Percentiles rank a stretch among this genome's conserved stretches.
Conservation (phyloP, 2,113 vertebrate species). For the Seriola aureovittata region DNA sequence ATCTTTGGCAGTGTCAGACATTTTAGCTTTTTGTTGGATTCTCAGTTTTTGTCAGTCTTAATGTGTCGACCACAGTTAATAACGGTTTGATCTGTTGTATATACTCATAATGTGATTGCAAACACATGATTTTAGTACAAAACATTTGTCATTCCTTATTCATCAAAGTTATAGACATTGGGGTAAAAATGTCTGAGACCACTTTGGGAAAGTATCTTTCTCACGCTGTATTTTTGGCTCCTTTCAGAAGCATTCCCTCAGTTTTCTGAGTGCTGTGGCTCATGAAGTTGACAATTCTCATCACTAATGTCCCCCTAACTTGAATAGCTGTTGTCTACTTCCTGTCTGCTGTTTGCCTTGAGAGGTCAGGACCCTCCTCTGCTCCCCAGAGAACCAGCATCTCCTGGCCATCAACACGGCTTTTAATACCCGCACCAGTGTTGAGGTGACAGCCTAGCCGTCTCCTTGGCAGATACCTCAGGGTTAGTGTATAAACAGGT, state of each 20-base stretch:
- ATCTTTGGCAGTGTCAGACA: background rate
- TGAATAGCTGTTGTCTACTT: slow-evolving; percentile 42
- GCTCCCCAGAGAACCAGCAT: slow-evolving; percentile 58
- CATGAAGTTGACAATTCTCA: slow-evolving; percentile 40
- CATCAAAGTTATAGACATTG: background rate
- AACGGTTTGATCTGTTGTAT: background rate
- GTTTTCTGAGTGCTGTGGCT: background rate
- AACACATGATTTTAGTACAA: background rate
- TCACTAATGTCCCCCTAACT: slow-evolving; percentile 7
- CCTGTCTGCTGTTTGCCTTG: slow-evolving; percentile 44
- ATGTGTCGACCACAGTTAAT: too few species aligned
- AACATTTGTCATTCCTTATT: background rate
- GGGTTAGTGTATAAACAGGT: slow-evolving; percentile 76
- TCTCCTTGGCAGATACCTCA: slow-evolving; percentile 80
- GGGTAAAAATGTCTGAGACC: too few species aligned
- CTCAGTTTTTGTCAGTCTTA: background rate
- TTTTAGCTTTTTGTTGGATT: background rate
- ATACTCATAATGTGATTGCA: background rate
- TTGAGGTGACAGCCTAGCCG: slow-evolving; percentile 80
- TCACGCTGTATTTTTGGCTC: background rate
- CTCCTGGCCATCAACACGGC: slow-evolving; percentile 79
- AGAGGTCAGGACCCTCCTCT: slow-evolving; percentile 67
- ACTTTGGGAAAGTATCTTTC: too few species aligned
- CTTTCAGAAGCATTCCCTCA: slow-evolving; percentile 23
- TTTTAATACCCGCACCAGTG: slow-evolving; percentile 81